Evolutionary conservation across 2,888 invertebrate genomes (phyloP).

Genomic region (Drosophila phalerata): DNA sequence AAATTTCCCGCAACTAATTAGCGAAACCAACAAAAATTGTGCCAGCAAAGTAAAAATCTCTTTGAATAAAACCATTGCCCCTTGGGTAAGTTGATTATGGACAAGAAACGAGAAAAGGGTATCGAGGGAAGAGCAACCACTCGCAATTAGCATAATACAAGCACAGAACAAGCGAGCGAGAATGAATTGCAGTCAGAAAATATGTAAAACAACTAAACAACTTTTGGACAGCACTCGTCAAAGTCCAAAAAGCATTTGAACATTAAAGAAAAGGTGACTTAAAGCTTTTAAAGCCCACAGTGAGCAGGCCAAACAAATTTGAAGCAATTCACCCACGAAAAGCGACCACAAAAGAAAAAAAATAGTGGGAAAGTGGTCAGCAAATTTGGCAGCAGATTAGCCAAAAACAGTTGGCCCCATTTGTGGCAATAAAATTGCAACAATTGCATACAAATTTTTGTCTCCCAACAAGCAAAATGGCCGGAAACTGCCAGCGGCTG

Average conservation of each 20-base stretch:
- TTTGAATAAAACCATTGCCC: slow-evolving; percentile 45
- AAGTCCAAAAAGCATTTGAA: slow-evolving; percentile 20
- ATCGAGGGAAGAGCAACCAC: slow-evolving; percentile 1
- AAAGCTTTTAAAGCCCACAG: slow-evolving; percentile 24
- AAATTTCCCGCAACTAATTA: slow-evolving; percentile 76
- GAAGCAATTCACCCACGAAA: slow-evolving; percentile 15
- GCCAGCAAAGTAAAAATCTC: slow-evolving; percentile 40
- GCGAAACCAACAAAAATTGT: slow-evolving; percentile 48
- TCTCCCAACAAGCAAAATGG: slow-evolving; percentile 33
- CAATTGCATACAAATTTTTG: slow-evolving; percentile 62
- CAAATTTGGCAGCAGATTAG: slow-evolving; percentile 76
- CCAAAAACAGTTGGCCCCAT: slow-evolving; percentile 65
- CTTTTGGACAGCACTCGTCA: slow-evolving; percentile 28
- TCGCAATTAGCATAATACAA: slow-evolving; percentile 66
- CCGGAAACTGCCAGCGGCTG: slow-evolving; percentile 59
- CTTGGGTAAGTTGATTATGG: neutral
- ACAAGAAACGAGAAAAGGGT: neutral
- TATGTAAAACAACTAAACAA: slow-evolving; percentile 43
- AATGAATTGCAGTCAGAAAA: slow-evolving; percentile 33
- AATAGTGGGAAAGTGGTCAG: slow-evolving; percentile 46
- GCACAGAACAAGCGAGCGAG: slow-evolving; percentile 10
- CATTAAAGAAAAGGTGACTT: slow-evolving; percentile 4
- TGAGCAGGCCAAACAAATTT: slow-evolving; percentile 14
- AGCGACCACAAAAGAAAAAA: slow-evolving; percentile 11
- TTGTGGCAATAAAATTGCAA: slow-evolving; percentile 76